Evolutionary conservation across 1,140 invertebrate genomes (phyloP).

Genomic region (Sarcophaga peregrina): DNA sequence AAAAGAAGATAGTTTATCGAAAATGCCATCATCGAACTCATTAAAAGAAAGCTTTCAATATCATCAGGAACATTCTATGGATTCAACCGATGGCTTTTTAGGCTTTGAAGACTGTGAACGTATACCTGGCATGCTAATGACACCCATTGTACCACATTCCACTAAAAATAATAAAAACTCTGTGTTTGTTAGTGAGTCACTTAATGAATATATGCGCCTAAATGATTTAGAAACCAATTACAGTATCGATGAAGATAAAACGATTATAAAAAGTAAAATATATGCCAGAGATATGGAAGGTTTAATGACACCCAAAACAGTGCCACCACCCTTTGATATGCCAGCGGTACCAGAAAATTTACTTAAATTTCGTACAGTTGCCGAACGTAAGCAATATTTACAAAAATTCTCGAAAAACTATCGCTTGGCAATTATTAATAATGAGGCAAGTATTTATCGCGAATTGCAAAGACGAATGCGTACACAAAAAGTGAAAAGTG

Average conservation of each 20-base stretch:
- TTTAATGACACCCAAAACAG: slow-evolving; percentile 54
- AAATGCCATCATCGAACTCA: neutral
- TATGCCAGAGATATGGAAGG: slow-evolving; percentile 52
- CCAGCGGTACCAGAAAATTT: slow-evolving; percentile 59
- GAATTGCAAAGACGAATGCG: slow-evolving; percentile 60
- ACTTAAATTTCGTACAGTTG: slow-evolving; percentile 59
- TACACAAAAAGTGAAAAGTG: slow-evolving; percentile 55
- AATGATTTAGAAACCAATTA: slow-evolving; percentile 49
- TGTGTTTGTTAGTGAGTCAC: slow-evolving; percentile 58
- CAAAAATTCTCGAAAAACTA: slow-evolving; percentile 57
- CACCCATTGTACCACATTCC: slow-evolving; percentile 57
- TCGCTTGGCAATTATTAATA: slow-evolving; percentile 63
- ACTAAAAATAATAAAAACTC: slow-evolving; percentile 51
- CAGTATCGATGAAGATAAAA: slow-evolving; percentile 27
- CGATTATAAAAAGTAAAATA: neutral
- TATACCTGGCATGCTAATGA: slow-evolving; percentile 61
- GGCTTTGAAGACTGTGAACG: slow-evolving; percentile 61
- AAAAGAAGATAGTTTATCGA: neutral
- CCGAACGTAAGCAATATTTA: slow-evolving; percentile 58
- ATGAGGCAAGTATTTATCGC: slow-evolving; percentile 60
- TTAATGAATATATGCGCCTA: slow-evolving; percentile 59
- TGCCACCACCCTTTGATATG: slow-evolving; percentile 59
- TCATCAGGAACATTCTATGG: slow-evolving; percentile 42
- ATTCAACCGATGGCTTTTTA: slow-evolving; percentile 58
- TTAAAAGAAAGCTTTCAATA: neutral